Conservation (phyloP, 2,888 invertebrate species). For the Antitype chi region DNA sequence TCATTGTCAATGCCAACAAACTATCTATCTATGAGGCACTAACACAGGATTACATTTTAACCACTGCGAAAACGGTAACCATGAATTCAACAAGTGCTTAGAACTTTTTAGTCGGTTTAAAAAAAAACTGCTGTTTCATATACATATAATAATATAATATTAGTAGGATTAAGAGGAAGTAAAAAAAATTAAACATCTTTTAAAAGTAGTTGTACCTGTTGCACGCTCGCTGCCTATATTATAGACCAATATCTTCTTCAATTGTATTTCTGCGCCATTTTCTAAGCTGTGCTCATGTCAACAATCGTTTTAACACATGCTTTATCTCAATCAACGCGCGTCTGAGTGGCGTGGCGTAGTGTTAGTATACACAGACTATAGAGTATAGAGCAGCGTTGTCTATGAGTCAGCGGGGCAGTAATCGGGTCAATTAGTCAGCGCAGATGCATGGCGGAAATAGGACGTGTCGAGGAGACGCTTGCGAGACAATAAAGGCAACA, state of each 20-base stretch:
- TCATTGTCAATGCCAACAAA: too few relatives aligned
- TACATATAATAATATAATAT: too few relatives aligned
- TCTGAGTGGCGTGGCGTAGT: constrained; percentile 16
- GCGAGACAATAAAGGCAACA: neutral
- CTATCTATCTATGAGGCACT: too few relatives aligned
- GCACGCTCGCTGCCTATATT: neutral
- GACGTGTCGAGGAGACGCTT: constrained; percentile 3
- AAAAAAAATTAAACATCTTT: too few relatives aligned
- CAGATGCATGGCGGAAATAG: neutral
- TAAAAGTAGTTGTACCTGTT: neutral
- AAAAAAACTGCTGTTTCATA: too few relatives aligned
- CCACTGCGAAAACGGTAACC: too few relatives aligned
- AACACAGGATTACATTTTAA: too few relatives aligned
- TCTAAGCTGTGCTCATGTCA: neutral
- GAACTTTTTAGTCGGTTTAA: too few relatives aligned
- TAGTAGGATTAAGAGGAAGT: too few relatives aligned
- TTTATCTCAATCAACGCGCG: constrained; percentile 48
- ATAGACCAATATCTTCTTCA: neutral
- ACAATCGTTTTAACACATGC: constrained; percentile 24
- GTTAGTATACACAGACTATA: constrained; percentile 6
- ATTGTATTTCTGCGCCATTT: neutral
- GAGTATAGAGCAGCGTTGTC: constrained; percentile 13
- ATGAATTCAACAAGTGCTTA: too few relatives aligned
- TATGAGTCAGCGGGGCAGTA: constrained; percentile 38
- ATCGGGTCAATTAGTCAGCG: constrained; percentile 53